These are phyloP conservation scores for Drosophila dunni DNA, from an alignment of 1,140 invertebrate genomes.

Conservation along the genomic window DNA sequence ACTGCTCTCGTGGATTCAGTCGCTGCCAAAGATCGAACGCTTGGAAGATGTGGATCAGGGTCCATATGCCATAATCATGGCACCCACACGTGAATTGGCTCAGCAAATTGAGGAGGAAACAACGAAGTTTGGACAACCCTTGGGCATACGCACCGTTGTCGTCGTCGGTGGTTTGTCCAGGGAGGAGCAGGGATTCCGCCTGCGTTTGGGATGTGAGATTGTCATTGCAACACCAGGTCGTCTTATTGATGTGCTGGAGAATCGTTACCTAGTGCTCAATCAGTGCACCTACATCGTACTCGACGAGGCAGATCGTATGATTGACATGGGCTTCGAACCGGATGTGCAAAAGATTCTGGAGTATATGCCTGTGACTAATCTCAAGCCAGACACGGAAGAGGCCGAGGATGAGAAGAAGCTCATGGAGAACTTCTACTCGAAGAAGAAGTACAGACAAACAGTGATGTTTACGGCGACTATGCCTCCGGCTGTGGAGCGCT, in stretches of 20 bases:
- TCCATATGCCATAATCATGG: slow-evolving; percentile 99
- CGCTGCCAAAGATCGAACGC: slow-evolving; percentile 97
- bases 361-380: slow-evolving; percentile 99
- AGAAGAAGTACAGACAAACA: slow-evolving; percentile 99
- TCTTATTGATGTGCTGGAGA: slow-evolving; percentile 99
- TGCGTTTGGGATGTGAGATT: slow-evolving; percentile 99
- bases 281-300: slow-evolving; percentile 98
- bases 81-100: slow-evolving; percentile 99
- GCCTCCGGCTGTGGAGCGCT: slow-evolving; percentile 98
- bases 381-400: slow-evolving; percentile 99
- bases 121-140: slow-evolving; percentile 97
- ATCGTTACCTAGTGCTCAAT: slow-evolving; percentile 97
- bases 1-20: slow-evolving; percentile 98
- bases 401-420: slow-evolving; percentile 97
- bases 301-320: slow-evolving; percentile 99
- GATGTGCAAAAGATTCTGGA: slow-evolving; percentile 99
- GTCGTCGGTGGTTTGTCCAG: slow-evolving; percentile 98
- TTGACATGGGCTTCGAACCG: slow-evolving; percentile 99
- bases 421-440: slow-evolving; percentile 97
- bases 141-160: slow-evolving; percentile 98
- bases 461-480: slow-evolving; percentile 99
- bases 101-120: slow-evolving; percentile 99
- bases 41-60: slow-evolving; percentile 97
- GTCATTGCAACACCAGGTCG: slow-evolving; percentile 99
- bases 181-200: slow-evolving; percentile 99